Evolutionary conservation across 1,140 invertebrate species (phyloP), one percentile per base, ranked within the genome.

Genomic region (Ceratina calcarata): DNA sequence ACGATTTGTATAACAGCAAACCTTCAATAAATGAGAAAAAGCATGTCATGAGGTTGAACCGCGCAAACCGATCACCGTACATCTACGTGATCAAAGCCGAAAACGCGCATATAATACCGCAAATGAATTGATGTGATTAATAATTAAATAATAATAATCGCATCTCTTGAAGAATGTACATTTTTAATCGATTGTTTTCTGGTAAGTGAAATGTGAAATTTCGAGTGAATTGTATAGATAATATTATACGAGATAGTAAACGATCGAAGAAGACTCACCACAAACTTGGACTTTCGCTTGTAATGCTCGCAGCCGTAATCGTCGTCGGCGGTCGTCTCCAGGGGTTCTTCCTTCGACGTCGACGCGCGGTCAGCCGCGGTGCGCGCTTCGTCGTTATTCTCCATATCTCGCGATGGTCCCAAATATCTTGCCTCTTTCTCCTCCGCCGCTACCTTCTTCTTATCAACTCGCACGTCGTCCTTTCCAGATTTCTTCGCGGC

Each of bases 211-310:
- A n/a, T n/a, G n/a, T n/a, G n/a, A 37, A 37, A 37, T 45, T 45
- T 2, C 10, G 37, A 7, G 53, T 27, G 37, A 6, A 16, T 13
- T 32, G 57, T 27, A 18, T 27, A 16, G 15, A 4, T 45, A 20
- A 2, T 13, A 18, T 18, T 16, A 20, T 49, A n/a, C 45, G 58
- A 16, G 18, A 15, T 10, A 66, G 13, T 57, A 24, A 60, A 71
- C 67, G 77, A 70, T 53, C 58, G 64, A 67, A 3, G 10, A 22
- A 62, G 71, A 71, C 95, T 95, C 93, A 96, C 96, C 92, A 97
- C 96, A 93, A 97, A 97, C 93, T 97, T 97, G 6, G 96, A 96
- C 88, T 95, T 95, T 87, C 96, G 94, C 88, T 96, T 96, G 83
- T 97, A 97, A 92, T 97, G 96, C 69, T 95, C 94, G 91, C 96